Evolutionary conservation across 2,113 vertebrate species (phyloP).

Genomic region (Choloepus hoffmanni): DNA sequence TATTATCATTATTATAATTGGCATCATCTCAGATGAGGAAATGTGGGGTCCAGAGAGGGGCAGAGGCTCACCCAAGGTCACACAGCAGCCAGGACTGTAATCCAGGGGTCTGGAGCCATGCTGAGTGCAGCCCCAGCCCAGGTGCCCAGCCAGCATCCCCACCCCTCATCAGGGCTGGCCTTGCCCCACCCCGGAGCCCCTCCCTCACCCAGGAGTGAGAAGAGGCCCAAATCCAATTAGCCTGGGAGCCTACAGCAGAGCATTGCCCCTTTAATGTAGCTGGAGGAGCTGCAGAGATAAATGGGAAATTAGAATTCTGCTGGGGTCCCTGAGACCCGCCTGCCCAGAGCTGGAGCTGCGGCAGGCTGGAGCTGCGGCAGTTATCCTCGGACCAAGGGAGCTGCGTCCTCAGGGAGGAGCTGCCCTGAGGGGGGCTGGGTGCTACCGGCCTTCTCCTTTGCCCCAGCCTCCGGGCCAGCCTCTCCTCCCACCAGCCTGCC

Average conservation of each 20-base stretch:
- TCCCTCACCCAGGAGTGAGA: slow-evolving; percentile 63
- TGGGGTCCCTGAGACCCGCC: slow-evolving; percentile 71
- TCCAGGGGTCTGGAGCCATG: not conserved
- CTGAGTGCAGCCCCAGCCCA: not conserved
- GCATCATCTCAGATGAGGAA: not conserved
- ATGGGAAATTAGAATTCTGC: slow-evolving; percentile 85
- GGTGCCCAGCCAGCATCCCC: not conserved
- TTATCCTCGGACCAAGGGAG: not conserved
- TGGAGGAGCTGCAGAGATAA: slow-evolving; percentile 84
- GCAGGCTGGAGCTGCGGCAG: not conserved
- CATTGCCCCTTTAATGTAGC: slow-evolving; percentile 79
- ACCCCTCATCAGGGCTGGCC: not conserved
- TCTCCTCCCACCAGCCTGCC: not conserved
- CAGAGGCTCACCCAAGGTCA: not conserved
- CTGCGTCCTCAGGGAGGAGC: not conserved
- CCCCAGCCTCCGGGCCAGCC: not conserved
- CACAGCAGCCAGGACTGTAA: not conserved
- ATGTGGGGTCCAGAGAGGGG: not conserved
- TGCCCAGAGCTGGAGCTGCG: slow-evolving; percentile 23
- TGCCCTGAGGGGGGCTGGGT: not conserved
- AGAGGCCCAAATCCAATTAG: slow-evolving; percentile 86
- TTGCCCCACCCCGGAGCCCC: slow-evolving; percentile 21
- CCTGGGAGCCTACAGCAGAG: slow-evolving; percentile 74
- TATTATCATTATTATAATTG: rapidly evolving
- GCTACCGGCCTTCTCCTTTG: not conserved